Base-by-base conservation (phyloP, 2,797 vertebrate genomes). In the Lagorchestes hirsutus region DNA sequence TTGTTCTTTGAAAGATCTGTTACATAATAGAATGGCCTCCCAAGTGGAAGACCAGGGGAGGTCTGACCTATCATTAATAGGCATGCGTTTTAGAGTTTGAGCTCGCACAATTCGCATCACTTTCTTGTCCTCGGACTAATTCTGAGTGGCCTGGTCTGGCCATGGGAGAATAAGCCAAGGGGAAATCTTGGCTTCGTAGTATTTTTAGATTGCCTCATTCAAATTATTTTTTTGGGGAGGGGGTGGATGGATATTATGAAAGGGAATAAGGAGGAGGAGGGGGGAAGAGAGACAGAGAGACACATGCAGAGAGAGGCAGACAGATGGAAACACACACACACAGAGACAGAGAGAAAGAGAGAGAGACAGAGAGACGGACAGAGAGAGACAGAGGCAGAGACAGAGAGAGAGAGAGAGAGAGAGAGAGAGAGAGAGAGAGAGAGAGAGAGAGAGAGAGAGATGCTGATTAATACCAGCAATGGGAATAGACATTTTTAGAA, bases 401-500 rank as follows among this genome's bases (percentile, higher is more conserved):
- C 46, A 62, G n/a, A 82, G n/a, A 55, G 57, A 58, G 46, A 40
- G 57, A 62, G 90, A 54, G 5, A 93, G n/a, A 27, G 1, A 92
- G 82, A 92, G 12, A 94, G 67, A 0, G 0, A 96, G 82, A 95
- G 59, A 62, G 28, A 3, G 10, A 34, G 82, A 46, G 6, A 11
- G 28, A 52, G 90, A 57, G 59, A 92, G 58, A 46, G 74, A 82
- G 1, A 27, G 34, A 31, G 10, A 13, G 0, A 16, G 59, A 67
- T 52, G 91, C 90, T 93, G 54, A 97, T 97, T 97, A 95, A 97
- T 97, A 91, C 74, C 5, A 5, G 91, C 1, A 16, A 91, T 92
- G 94, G 46, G 92, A 96, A 57, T 54, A 93, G 87, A 93, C 94
- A 96, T 54, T 95, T 98, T 96, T 93, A 93, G 96, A 96, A 96